Conservation (phyloP, 2,113 vertebrate species). For the Nyctereutes procyonoides region DNA sequence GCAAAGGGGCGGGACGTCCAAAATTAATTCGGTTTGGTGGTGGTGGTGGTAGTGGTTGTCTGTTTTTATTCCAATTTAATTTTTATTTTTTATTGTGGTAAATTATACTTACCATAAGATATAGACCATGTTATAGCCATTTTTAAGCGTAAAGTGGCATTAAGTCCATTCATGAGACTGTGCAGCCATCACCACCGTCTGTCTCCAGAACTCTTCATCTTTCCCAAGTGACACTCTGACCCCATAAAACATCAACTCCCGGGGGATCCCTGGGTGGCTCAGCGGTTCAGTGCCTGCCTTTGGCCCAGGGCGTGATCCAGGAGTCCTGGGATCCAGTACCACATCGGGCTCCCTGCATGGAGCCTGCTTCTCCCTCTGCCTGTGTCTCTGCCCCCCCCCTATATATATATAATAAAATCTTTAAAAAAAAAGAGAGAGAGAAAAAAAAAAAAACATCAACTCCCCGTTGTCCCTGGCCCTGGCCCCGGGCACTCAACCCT, state of each 20-base stretch:
- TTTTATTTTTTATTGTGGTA: not conserved
- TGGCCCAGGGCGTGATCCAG: no score
- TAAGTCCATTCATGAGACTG: accelerated
- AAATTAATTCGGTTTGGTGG: not conserved
- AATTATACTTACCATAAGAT: not conserved
- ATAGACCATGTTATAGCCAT: not conserved
- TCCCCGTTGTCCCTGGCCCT: accelerated
- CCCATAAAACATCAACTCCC: no score
- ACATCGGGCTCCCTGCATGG: no score
- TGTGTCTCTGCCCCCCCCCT: no score
- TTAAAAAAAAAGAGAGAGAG: no score
- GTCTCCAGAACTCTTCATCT: not conserved
- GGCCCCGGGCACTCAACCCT: not conserved
- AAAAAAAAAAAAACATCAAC: no score
- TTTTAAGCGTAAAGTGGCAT: not conserved
- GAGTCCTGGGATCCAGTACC: no score
- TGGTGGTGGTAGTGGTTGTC: not conserved
- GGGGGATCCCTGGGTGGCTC: no score
- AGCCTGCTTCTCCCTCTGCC: no score
- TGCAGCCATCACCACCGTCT: accelerated
- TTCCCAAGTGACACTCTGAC: not conserved
- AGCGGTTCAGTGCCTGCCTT: no score
- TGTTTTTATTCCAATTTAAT: not conserved
- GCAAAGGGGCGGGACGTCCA: accelerated
- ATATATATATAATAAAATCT: no score